Evolutionary conservation across 1,140 invertebrate species (phyloP).

Genomic region (Drosophila prosaltans): DNA sequence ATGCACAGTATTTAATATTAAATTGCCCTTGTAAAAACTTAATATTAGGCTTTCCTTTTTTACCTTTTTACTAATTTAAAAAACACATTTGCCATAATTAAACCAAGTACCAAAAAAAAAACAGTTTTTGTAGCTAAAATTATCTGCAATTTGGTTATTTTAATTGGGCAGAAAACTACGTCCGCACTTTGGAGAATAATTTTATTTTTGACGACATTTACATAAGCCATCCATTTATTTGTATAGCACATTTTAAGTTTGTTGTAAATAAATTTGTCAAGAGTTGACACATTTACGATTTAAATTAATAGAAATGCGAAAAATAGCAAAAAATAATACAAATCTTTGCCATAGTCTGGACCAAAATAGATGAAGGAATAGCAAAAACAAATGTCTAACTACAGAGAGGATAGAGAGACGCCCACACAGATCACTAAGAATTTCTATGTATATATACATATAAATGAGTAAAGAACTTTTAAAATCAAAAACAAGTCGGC

Average conservation of each 20-base stretch:
- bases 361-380: not conserved
- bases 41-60: too few species aligned
- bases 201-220: slow-evolving; percentile 30
- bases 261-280: slow-evolving; percentile 53
- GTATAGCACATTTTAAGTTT: slow-evolving; percentile 45
- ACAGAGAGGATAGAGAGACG: not conserved
- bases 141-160: not conserved
- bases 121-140: slow-evolving; percentile 27
- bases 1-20: too few species aligned
- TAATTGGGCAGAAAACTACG: slow-evolving; percentile 28
- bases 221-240: slow-evolving; percentile 59
- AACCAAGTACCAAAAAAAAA: slow-evolving; percentile 44
- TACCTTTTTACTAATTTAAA: not conserved
- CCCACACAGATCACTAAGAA: slow-evolving; percentile 44
- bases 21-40: too few species aligned
- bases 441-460: slow-evolving; percentile 46
- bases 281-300: slow-evolving; percentile 51
- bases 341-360: not conserved
- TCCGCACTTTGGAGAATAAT: slow-evolving; percentile 39
- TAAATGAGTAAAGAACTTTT: not conserved
- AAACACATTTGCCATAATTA: slow-evolving; percentile 52
- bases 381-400: too few species aligned
- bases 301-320: slow-evolving; percentile 55
- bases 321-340: not conserved
- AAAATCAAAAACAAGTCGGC: slow-evolving; percentile 24